These are phyloP conservation scores for Anthoscopus minutus DNA, from an alignment of 2,113 vertebrate species.

Conservation along the genomic window DNA sequence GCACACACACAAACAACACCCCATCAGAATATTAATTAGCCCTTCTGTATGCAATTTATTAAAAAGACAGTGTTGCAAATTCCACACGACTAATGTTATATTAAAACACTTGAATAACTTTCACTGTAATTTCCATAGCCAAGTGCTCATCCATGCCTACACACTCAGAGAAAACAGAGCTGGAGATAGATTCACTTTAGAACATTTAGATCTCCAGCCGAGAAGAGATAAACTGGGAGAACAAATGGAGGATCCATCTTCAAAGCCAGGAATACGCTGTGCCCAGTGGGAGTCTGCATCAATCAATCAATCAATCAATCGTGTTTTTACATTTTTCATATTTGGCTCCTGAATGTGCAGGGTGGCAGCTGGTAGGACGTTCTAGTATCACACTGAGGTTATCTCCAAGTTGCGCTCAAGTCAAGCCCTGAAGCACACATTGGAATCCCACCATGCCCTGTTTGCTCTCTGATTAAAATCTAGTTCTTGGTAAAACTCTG, in stretches of 20 bases:
- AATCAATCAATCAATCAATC: not conserved
- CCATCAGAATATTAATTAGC: not conserved
- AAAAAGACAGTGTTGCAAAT: slow-evolving; percentile 25
- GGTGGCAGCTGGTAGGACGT: not conserved
- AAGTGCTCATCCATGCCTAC: not conserved
- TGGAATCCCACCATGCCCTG: not conserved
- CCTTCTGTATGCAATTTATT: not conserved
- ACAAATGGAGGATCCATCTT: not conserved
- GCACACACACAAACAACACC: not conserved
- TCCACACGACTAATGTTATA: not conserved
- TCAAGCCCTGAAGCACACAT: not conserved
- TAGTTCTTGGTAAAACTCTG: not conserved
- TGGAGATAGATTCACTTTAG: not conserved
- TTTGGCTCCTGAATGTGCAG: not conserved
- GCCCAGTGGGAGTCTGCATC: not conserved
- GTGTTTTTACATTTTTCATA: not conserved
- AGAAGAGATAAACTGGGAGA: not conserved
- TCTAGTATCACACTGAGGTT: not conserved
- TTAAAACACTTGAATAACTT: not conserved
- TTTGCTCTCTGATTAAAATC: not conserved
- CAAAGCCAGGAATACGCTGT: not conserved
- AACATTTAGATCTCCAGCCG: not conserved
- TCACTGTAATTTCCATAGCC: not conserved
- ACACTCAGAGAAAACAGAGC: not conserved
- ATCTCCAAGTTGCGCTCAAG: not conserved